Evolutionary conservation across 2,113 vertebrate genomes (phyloP), one percentile per base, ranked within the genome.

Genomic region (Myxocyprinus asiaticus): DNA sequence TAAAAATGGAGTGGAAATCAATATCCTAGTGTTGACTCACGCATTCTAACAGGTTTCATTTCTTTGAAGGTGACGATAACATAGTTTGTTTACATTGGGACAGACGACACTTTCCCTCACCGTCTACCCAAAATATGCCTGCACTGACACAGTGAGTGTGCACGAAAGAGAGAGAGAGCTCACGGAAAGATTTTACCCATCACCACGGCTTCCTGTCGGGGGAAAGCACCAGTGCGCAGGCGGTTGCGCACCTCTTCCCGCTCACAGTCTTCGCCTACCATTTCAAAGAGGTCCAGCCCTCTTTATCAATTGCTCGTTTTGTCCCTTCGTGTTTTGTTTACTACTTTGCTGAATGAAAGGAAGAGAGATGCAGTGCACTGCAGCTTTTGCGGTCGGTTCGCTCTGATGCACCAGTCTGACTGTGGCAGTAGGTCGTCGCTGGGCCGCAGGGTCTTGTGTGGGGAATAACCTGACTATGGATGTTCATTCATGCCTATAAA

Each of bases 401-500:
- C 22, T 33, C 22, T 71, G 68, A 71, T 56, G 51, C 4, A 14
- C 33, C 68, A 56, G 69, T 8, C 68, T 70, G 7, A 5, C 72
- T 71, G 44, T 15, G 55, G 62, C 53, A n/a, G 66, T 48, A 77
- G 78, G 55, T 15, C 62, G 62, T 68, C 48, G 79, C 77, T 43
- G 62, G 22, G 51, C 50, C 63, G 9, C 9, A 74, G 55, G 73
- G 73, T 83, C 63, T 17, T 56, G 22, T 55, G 42, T 42, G 81
- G 83, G 84, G 81, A 80, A 82, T 77, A 82, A 85, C 81, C 84
- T 82, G 15, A 5, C n/a, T 4, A 61, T 68, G 11, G 42, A 64
- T 11, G 11, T 85, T 85, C 83, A 82, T 61, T 85, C 77, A 80
- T 68, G 55, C 33, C 33, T 77, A 80, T 77, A 82, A 80, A 82